Evolutionary conservation across 2,113 vertebrate species (phyloP).

Genomic region (Bubo bubo): DNA sequence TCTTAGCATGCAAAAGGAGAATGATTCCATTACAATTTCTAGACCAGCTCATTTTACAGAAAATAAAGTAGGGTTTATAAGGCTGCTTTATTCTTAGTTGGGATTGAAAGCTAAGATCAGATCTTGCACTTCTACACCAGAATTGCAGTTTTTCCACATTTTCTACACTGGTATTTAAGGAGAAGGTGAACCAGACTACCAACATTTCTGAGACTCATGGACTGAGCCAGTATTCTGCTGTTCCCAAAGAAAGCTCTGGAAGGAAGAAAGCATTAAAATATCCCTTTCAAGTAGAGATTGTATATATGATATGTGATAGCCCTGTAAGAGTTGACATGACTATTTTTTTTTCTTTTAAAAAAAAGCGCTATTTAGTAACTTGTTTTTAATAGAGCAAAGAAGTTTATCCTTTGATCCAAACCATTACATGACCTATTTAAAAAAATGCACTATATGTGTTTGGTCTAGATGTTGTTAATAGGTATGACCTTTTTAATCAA

Average conservation of each 20-base stretch:
- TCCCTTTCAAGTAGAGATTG: neutral
- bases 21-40: neutral
- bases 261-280: neutral
- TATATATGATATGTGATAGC: neutral
- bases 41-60: neutral
- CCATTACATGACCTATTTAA: neutral
- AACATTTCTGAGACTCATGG: neutral
- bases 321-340: neutral
- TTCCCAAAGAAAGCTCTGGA: neutral
- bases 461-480: neutral
- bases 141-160: neutral
- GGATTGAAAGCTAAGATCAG: neutral
- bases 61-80: neutral
- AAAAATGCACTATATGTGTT: neutral
- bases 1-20: neutral
- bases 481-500: slow-evolving; percentile 33
- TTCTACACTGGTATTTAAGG: neutral
- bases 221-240: neutral
- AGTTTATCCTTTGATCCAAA: neutral
- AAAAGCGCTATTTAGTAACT: neutral
- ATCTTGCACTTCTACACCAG: neutral
- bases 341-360: neutral
- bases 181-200: neutral
- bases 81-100: neutral
- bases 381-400: neutral